Evolutionary conservation across 1,140 invertebrate species (phyloP).

Genomic region (Drosophila melanica): DNA sequence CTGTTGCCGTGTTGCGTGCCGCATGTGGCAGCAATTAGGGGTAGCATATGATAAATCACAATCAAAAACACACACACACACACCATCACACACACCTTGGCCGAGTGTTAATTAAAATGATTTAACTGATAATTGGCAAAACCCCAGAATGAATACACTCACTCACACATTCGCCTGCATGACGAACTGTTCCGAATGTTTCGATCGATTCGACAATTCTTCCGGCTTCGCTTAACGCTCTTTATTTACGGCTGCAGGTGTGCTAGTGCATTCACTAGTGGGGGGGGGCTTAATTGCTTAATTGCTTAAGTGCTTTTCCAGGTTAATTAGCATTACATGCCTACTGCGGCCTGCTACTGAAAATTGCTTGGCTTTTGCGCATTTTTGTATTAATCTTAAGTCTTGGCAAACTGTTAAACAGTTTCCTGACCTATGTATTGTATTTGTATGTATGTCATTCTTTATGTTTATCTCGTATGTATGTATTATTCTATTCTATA

Average conservation of each 20-base stretch:
- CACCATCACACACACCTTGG: slow-evolving; percentile 32
- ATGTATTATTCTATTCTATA: slow-evolving; percentile 1
- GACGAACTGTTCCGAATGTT: slow-evolving; percentile 18
- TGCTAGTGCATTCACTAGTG: slow-evolving; percentile 26
- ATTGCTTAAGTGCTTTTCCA: slow-evolving; percentile 79
- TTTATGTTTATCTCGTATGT: background rate
- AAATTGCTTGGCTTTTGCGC: slow-evolving; percentile 21
- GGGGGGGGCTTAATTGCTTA: slow-evolving; percentile 56
- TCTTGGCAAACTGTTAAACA: slow-evolving; percentile 10
- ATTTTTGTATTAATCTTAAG: slow-evolving; percentile 27
- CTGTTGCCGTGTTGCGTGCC: slow-evolving; percentile 27
- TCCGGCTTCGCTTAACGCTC: slow-evolving; percentile 33
- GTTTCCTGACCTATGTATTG: slow-evolving; percentile 11
- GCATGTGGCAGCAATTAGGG: slow-evolving; percentile 31
- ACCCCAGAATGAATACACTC: slow-evolving; percentile 77
- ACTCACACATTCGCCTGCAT: slow-evolving; percentile 13
- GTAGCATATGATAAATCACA: slow-evolving; percentile 69
- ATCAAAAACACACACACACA: slow-evolving; percentile 35
- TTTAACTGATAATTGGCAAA: slow-evolving; percentile 75
- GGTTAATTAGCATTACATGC: slow-evolving; percentile 62
- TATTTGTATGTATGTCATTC: slow-evolving; percentile 1
- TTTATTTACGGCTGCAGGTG: slow-evolving; percentile 37
- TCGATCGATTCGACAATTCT: slow-evolving; percentile 67
- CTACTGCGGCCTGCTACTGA: slow-evolving; percentile 1
- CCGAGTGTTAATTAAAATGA: slow-evolving; percentile 80